Evolutionary conservation across 2,797 vertebrate genomes (phyloP), one percentile per base, ranked within the genome.

Genomic region (Artibeus lituratus): DNA sequence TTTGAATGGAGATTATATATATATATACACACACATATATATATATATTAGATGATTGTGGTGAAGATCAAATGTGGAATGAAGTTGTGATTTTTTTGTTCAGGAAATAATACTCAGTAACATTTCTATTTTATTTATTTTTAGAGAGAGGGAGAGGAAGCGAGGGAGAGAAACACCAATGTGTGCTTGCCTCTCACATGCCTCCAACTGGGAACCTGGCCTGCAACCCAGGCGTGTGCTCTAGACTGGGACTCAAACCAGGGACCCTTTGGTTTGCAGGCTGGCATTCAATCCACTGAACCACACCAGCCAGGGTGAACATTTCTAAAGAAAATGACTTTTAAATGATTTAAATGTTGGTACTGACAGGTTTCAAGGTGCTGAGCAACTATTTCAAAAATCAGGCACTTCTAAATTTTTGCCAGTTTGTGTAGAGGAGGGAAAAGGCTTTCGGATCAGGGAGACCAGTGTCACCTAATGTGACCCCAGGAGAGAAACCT

Each of bases 261-360:
- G 24, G 3, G 24, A 59, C 57, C 24, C 24, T 59, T 59, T 29
- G 24, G 57, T 29, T 29, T 4, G 3, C 10, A 59, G 57, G 24
- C 10, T 12, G 10, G 24, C 10, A 12, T 24, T 26, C 57, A 59
- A 29, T 29, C 24, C 24, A 59, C 24, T 59, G 57, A 59, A 22
- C 57, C 57, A 29, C 24, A 59, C 24, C 57, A 59, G 24, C 24
- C 57, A 59, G 57, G 57, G 24, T 26, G 57, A 83, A 53, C 39
- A 73, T 73, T 87, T 91, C 69, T 67, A 82, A 49, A 57, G 51
- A 67, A 86, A 96, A 57, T 82, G 83, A 80, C n/a, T 73, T 82
- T 77, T n/a, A 65, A 80, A 39, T 90, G 37, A 12, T 90, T 77
- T 65, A 72, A 51, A 55, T 87, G 81, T 90, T 91, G 9, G 90